Evolutionary conservation across 2,888 invertebrate genomes (phyloP).

Genomic region (Abrostola tripartita): DNA sequence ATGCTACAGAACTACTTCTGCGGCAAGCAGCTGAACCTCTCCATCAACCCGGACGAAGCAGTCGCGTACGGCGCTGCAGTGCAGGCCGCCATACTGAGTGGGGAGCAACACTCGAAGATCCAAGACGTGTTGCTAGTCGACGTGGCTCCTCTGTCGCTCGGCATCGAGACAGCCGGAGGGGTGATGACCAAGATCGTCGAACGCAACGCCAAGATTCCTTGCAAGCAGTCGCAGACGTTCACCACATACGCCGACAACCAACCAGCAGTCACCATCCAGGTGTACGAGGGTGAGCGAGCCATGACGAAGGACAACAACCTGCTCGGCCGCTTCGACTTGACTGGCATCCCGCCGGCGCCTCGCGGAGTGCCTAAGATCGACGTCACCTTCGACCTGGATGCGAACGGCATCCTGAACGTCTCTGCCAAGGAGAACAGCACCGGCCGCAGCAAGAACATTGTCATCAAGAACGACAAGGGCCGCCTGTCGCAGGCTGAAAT

Average conservation of each 20-base stretch:
- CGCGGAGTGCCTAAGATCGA: slow-evolving; percentile 91
- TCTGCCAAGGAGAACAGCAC: slow-evolving; percentile 89
- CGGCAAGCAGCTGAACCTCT: slow-evolving; percentile 91
- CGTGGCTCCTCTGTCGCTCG: slow-evolving; percentile 90
- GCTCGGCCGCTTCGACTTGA: slow-evolving; percentile 90
- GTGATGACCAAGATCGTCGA: slow-evolving; percentile 94
- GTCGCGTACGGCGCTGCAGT: slow-evolving; percentile 94
- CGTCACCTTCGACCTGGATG: slow-evolving; percentile 93
- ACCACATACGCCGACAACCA: slow-evolving; percentile 95
- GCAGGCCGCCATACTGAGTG: slow-evolving; percentile 92
- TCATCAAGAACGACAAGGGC: slow-evolving; percentile 94
- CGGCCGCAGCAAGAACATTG: slow-evolving; percentile 92
- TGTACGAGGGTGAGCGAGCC: slow-evolving; percentile 93
- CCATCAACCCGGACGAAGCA: slow-evolving; percentile 94
- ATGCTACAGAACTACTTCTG: slow-evolving; percentile 93
- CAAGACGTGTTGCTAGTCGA: slow-evolving; percentile 90
- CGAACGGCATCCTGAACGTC: slow-evolving; percentile 94
- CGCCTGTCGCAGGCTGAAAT: slow-evolving; percentile 81
- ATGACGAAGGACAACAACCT: slow-evolving; percentile 94
- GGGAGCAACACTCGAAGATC: slow-evolving; percentile 92
- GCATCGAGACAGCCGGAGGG: slow-evolving; percentile 95
- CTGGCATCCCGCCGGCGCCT: slow-evolving; percentile 92
- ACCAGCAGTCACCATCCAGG: slow-evolving; percentile 92
- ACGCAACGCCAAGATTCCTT: slow-evolving; percentile 92
- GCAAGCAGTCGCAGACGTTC: slow-evolving; percentile 92